Percentiles rank a stretch among this genome's conserved stretches.
Evolutionary conservation across 2,797 vertebrate genomes (phyloP).

Genomic region (Urocyon cinereoargenteus): DNA sequence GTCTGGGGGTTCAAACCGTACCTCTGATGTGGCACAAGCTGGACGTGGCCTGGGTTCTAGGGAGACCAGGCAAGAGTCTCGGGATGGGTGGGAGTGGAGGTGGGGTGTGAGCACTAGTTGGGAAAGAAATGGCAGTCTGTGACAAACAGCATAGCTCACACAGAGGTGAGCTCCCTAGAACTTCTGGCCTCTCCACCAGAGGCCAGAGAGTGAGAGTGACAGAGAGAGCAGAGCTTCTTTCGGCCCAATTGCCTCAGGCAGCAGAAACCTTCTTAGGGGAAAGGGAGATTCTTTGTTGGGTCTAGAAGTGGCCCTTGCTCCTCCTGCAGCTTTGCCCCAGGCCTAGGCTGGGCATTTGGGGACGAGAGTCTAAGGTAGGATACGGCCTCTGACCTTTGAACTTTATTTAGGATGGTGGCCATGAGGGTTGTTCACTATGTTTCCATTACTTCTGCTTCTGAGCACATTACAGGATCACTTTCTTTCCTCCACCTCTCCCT

Average conservation of each 20-base stretch:
- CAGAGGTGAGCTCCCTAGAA: neutral
- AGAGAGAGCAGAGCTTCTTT: too few species aligned
- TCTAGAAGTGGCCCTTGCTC: neutral
- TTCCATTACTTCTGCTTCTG: neutral
- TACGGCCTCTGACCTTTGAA: fast-evolving
- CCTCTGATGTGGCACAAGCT: neutral
- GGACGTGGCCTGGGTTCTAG: neutral
- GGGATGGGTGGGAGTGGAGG: neutral
- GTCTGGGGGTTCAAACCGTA: neutral
- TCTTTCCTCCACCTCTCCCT: neutral
- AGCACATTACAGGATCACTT: fast-evolving
- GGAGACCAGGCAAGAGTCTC: neutral
- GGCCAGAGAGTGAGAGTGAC: too few species aligned
- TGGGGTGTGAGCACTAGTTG: fast-evolving
- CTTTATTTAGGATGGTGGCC: too few species aligned
- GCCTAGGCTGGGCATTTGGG: neutral
- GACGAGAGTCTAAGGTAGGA: fast-evolving
- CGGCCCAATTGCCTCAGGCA: too few species aligned
- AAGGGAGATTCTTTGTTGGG: too few species aligned
- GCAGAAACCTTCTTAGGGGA: neutral
- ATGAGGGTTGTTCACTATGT: neutral
- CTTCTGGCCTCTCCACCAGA: too few species aligned
- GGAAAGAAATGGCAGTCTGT: neutral
- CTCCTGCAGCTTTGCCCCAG: neutral
- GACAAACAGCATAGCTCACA: neutral